Percentiles rank a stretch among this genome's conserved stretches.
Evolutionary conservation across 1,140 invertebrate species (phyloP).

Genomic region (Zaprionus ornatus): DNA sequence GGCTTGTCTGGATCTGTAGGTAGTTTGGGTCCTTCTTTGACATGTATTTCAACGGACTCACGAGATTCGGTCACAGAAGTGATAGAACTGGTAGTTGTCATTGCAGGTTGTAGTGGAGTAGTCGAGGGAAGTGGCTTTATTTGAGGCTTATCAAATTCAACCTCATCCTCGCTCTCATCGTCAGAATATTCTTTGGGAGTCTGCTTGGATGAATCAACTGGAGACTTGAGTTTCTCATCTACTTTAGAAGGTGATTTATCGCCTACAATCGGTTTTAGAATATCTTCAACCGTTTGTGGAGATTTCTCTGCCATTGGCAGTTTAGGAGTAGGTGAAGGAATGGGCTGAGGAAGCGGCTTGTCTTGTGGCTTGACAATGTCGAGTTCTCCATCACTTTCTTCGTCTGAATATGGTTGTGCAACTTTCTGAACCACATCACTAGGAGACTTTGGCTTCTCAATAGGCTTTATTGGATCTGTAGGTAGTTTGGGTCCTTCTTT

Average conservation of each 20-base stretch:
- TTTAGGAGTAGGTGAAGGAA: background rate
- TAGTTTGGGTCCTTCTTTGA: background rate
- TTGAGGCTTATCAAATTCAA: background rate
- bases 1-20: background rate
- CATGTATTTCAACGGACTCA: background rate
- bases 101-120: background rate
- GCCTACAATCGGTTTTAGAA: background rate
- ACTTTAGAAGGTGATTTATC: background rate
- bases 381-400: constrained; percentile 2
- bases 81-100: background rate
- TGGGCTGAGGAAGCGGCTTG: background rate
- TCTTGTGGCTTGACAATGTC: background rate
- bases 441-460: constrained; percentile 1
- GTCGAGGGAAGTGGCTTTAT: background rate
- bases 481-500: background rate
- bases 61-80: background rate
- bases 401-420: constrained; percentile 1
- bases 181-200: constrained; percentile 16
- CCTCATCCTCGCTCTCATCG: constrained; percentile 3
- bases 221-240: constrained; percentile 20
- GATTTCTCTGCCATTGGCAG: background rate
- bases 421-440: background rate
- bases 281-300: background rate
- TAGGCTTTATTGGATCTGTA: background rate
- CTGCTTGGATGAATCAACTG: constrained; percentile 20